Evolutionary conservation across 2,113 vertebrate genomes (phyloP).

Genomic region (Tonatia bakeri): DNA sequence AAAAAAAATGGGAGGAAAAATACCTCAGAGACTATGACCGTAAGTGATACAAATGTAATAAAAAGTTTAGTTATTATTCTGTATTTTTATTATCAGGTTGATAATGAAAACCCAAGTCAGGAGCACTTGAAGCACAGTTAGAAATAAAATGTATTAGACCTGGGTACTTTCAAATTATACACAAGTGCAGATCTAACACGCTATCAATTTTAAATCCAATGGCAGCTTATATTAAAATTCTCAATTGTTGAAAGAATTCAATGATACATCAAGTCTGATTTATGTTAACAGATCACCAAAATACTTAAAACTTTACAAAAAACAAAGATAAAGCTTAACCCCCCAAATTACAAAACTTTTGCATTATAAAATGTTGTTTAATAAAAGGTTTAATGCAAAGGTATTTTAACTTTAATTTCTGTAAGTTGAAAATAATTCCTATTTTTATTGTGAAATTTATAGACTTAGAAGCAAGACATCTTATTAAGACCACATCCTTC

Average conservation of each 20-base stretch:
- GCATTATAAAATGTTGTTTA: background rate
- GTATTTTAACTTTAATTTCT: background rate
- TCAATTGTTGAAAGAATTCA: background rate
- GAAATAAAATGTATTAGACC: slow-evolving; percentile 17
- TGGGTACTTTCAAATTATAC: background rate
- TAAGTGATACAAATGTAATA: background rate
- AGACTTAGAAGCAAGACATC: background rate
- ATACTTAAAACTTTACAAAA: background rate
- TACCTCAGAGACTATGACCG: background rate
- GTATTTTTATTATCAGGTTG: background rate
- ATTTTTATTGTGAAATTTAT: background rate
- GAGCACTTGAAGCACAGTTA: background rate
- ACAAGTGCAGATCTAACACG: background rate
- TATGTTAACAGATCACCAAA: background rate
- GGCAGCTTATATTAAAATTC: background rate
- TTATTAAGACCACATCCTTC: background rate
- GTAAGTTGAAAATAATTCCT: background rate
- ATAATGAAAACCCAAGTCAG: background rate
- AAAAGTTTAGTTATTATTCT: background rate
- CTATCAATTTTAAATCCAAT: background rate
- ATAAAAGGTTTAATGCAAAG: background rate
- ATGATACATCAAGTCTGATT: background rate
- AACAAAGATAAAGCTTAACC: background rate
- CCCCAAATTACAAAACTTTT: background rate
- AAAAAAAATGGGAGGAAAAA: background rate